Base-by-base conservation (phyloP, 30 jellyfish, hydroid and myxozoan genomes). In the Aurelia aurita region DNA sequence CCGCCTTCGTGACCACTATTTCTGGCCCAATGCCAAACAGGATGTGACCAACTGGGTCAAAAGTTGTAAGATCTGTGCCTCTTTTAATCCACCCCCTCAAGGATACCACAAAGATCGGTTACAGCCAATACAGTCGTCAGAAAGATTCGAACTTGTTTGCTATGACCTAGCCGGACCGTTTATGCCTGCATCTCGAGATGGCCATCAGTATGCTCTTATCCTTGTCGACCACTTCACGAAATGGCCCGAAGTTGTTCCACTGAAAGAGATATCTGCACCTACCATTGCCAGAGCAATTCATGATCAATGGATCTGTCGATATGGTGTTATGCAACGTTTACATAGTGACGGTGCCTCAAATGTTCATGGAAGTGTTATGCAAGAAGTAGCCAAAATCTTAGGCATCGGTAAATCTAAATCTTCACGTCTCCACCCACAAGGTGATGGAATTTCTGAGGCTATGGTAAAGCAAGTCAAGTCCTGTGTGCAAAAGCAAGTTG, bases 401-500 rank as follows among this genome's bases (percentile, higher is more conserved):
- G n/a, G n/a, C n/a, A n/a, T n/a, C n/a, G n/a, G n/a, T n/a, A n/a
- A n/a, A n/a, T 32, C 32, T 49, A 19, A 75, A 64, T 54, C 53
- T 54, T 57, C 43, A 75, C 16, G 57, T 61, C 64, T 75, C 22
- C 60, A 54, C 69, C 62, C 87, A n/a, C 87, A 75, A 34, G 77
- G 87, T 4, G 77, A 27, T 55, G 87, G 77, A 27, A 19, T 75
- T 27, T 75, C 76, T 25, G 75, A 75, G 35, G 87, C 87, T 3
- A 51, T 51, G 87, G 87, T 75, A 20, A 75, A 75, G 31, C 87
- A 75, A 75, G 77, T 54, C 39, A 75, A 75, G 44, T 51, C 87
- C 35, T 75, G 87, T 59, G 75, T 75, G 15, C 87, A 54, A 60
- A 75, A 75, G 31, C 87, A 51, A 54, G 87, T 54, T 75, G 87